Evolutionary conservation across 2,888 invertebrate genomes (phyloP), one percentile per base, ranked within the genome.

Genomic region (Ametastegia equiseti): DNA sequence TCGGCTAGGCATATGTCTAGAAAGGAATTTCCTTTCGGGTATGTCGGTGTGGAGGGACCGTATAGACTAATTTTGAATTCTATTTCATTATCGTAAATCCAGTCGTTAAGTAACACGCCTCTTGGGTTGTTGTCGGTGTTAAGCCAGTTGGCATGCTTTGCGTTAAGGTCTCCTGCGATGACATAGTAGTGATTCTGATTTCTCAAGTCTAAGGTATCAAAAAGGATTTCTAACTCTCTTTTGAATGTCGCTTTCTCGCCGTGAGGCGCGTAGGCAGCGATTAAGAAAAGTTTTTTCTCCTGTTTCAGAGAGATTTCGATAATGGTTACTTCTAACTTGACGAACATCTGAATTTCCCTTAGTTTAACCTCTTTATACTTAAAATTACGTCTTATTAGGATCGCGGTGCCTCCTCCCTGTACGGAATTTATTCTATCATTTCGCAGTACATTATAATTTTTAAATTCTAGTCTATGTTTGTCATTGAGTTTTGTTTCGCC

Each of bases 341-440:
- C n/a, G n/a, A n/a, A n/a, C n/a, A n/a, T n/a, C n/a, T n/a, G n/a
- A n/a, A n/a, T n/a, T n/a, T n/a, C n/a, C n/a, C n/a, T n/a, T 9
- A 33, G 57, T 4, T 69, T 77, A 1, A 77, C 78, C 19, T 71
- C 36, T 81, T 81, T 65, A 15, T 19, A 83, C 63, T 83, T 79
- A 0, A 82, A 39, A 3, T 77, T 0, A 57, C 83, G 83, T 65
- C 82, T 84, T 6, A 83, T 82, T 3, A 84, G 2, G 7, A 84
- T 84, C 42, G 84, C 84, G n/a, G 85, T 84, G 0, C 84, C 85
- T 2, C 84, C 84, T 1, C 83, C 82, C 60, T 83, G 81, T 0
- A n/a, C n/a, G n/a, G n/a, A n/a, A n/a, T n/a, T n/a, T n/a, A n/a
- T n/a, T n/a, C n/a, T n/a, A n/a, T n/a, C n/a, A n/a, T n/a, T n/a